Percentiles rank a stretch among this genome's conserved stretches.
Evolutionary conservation across 2,888 invertebrate genomes (phyloP).

Genomic region (Caenorhabditis japonica): DNA sequence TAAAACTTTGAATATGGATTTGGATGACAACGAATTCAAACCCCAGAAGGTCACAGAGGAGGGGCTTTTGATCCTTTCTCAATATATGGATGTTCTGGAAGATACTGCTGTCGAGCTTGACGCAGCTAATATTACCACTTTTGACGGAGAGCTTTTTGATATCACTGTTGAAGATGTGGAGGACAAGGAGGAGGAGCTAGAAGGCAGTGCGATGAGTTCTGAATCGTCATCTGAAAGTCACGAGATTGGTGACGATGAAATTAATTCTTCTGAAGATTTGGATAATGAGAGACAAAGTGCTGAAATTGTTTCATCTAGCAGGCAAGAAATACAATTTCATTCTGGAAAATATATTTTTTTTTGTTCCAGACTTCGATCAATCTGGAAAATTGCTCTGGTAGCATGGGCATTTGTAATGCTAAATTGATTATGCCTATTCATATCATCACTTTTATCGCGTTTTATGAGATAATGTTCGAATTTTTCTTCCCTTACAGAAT

Average conservation of each 20-base stretch:
- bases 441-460: neutral
- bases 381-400: too few species aligned
- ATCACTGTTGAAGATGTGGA: constrained; percentile 41
- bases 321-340: constrained; percentile 1
- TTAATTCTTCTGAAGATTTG: neutral
- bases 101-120: constrained; percentile 39
- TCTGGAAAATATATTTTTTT: too few species aligned
- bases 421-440: neutral
- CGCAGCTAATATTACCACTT: constrained; percentile 39
- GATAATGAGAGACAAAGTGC: constrained; percentile 2
- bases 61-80: constrained; percentile 12
- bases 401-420: neutral
- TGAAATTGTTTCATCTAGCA: constrained; percentile 8
- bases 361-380: too few species aligned
- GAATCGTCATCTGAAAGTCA: constrained; percentile 7
- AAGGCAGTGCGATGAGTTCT: constrained; percentile 32
- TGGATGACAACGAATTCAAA: constrained; percentile 17
- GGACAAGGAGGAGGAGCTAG: constrained; percentile 21
- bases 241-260: constrained; percentile 3
- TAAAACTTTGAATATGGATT: constrained; percentile 23
- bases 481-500: neutral
- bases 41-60: constrained; percentile 31
- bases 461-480: neutral
- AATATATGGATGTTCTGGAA: constrained; percentile 46
- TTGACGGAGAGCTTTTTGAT: constrained; percentile 35